These are phyloP conservation scores for Oncopodura yosiiana DNA, from an alignment of 1,140 invertebrate species.

Conservation along the genomic window DNA sequence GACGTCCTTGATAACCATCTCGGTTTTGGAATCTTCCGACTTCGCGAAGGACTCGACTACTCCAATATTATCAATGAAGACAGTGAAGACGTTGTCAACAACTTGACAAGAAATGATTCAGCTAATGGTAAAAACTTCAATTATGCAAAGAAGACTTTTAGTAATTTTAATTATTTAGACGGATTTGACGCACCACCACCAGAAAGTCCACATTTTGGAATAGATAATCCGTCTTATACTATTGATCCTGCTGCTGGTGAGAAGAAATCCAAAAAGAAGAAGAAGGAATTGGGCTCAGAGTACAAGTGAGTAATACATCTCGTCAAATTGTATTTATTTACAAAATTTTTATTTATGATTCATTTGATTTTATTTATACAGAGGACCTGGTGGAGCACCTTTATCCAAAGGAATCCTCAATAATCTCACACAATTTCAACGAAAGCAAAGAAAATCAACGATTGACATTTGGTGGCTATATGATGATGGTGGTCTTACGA, in stretches of 20 bases:
- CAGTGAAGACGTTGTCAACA: conserved; percentile 34
- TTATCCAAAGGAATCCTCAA: conserved; percentile 37
- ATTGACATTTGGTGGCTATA: conserved; percentile 52
- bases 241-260: conserved; percentile 20
- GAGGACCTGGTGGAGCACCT: conserved; percentile 34
- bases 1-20: conserved; percentile 50
- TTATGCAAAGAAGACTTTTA: background rate
- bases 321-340: background rate
- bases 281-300: conserved; percentile 20
- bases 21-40: conserved; percentile 48
- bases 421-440: conserved; percentile 52
- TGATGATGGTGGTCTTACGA: conserved; percentile 41
- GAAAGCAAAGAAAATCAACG: conserved; percentile 47
- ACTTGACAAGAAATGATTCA: conserved; percentile 28
- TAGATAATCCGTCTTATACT: conserved; percentile 11
- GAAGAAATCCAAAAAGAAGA: conserved; percentile 17
- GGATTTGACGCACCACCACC: conserved; percentile 1
- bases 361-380: conserved; percentile 6
- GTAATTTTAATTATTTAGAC: background rate
- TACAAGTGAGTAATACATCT: conserved; percentile 3
- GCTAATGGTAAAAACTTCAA: conserved; percentile 6
- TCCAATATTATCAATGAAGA: conserved; percentile 41
- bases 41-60: conserved; percentile 46
- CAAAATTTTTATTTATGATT: background rate
- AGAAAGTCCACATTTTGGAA: conserved; percentile 8